Percentiles rank a stretch among this genome's conserved stretches.
Evolutionary conservation across 2,113 vertebrate genomes (phyloP).

Genomic region (Tragelaphus imberbis): DNA sequence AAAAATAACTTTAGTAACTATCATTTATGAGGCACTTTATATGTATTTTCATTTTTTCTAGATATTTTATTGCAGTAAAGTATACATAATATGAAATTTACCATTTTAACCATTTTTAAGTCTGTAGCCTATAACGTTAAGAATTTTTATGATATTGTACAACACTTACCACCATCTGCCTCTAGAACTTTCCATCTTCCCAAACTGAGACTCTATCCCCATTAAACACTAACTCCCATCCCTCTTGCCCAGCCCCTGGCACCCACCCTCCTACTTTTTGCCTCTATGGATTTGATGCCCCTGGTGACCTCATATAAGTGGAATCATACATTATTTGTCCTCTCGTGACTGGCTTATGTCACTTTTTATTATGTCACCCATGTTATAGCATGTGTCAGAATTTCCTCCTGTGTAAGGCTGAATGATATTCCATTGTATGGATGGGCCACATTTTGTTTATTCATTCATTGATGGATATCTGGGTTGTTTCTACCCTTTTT

Average conservation of each 20-base stretch:
- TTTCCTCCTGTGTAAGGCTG: neutral
- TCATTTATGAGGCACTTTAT: neutral
- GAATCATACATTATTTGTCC: neutral
- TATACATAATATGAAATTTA: neutral
- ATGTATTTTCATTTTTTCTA: neutral
- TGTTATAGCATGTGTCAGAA: neutral
- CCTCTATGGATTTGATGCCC: neutral
- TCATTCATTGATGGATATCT: neutral
- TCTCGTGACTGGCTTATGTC: neutral
- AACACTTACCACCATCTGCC: neutral
- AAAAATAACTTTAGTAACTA: neutral
- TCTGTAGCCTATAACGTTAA: neutral
- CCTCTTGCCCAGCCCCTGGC: neutral
- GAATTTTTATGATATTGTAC: neutral
- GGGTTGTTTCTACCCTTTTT: neutral
- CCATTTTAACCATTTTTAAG: neutral
- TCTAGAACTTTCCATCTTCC: neutral
- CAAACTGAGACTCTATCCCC: neutral
- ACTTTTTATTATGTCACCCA: neutral
- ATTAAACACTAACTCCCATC: neutral
- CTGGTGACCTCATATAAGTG: neutral
- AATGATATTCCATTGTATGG: neutral
- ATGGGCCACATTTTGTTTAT: neutral
- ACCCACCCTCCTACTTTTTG: neutral
- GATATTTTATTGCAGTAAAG: neutral